A percentile compares a stretch with the other conserved stretches of the same genome.
Evolutionary conservation across 2,888 invertebrate species (phyloP).

Genomic region (Dryomyza anilis): DNA sequence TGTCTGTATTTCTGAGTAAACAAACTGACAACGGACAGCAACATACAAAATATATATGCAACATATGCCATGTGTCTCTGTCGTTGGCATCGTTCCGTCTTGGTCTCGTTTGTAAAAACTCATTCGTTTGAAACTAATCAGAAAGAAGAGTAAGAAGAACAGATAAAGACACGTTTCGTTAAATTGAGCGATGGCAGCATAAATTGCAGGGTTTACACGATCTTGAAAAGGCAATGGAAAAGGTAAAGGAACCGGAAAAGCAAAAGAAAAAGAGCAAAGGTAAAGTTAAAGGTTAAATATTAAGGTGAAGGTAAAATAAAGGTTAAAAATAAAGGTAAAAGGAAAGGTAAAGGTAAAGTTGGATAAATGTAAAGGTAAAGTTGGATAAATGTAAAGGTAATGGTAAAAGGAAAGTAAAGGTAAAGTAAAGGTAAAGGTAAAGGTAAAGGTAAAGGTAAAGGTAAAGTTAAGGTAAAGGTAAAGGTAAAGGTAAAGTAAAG

Average conservation of each 20-base stretch:
- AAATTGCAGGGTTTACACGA: not conserved
- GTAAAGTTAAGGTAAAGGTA: no score
- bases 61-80: not conserved
- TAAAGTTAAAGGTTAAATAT: not conserved
- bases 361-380: no score
- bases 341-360: no score
- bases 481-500: no score
- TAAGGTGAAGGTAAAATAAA: no score
- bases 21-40: not conserved
- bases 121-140: conserved; percentile 17
- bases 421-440: no score
- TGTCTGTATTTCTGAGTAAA: not conserved
- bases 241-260: not conserved
- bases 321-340: no score
- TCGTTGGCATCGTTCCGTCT: not conserved
- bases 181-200: conserved; percentile 2
- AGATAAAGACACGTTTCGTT: conserved; percentile 9
- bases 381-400: no score
- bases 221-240: not conserved
- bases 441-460: no score
- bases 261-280: not conserved
- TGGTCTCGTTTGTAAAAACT: not conserved
- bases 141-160: not conserved
- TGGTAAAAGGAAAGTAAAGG: no score
- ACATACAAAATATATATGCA: not conserved